Evolutionary conservation across 2,113 vertebrate genomes (phyloP).

Genomic region (Otus sunia): DNA sequence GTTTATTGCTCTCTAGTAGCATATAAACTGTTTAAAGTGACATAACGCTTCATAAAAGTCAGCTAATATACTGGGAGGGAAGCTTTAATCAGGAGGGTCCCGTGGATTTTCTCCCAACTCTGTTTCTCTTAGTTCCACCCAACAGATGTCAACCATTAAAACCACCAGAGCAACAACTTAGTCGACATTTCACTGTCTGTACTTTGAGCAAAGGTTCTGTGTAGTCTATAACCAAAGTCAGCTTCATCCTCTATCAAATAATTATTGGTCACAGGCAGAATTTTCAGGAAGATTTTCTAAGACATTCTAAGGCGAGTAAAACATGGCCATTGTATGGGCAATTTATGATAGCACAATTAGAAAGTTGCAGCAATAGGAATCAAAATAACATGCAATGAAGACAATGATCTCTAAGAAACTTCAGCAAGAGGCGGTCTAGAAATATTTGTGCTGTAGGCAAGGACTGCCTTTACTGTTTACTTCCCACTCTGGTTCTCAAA

Average conservation of each 20-base stretch:
- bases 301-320: neutral
- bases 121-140: neutral
- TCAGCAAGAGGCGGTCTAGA: neutral
- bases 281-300: neutral
- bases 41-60: neutral
- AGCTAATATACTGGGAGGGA: neutral
- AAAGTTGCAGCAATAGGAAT: neutral
- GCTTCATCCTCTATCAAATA: neutral
- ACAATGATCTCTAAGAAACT: neutral
- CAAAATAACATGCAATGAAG: neutral
- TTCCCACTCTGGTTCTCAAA: neutral
- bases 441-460: neutral
- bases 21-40: neutral
- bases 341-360: neutral
- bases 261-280: rapidly evolving
- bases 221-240: neutral
- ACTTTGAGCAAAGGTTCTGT: neutral
- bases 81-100: neutral
- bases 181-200: neutral
- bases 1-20: neutral
- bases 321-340: neutral
- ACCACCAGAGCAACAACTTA: neutral
- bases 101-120: neutral
- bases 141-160: neutral
- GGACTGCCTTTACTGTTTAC: neutral